Percentiles rank a stretch among this genome's conserved stretches.
Conservation (phyloP, 2,113 vertebrate genomes). For the Scortum barcoo region DNA sequence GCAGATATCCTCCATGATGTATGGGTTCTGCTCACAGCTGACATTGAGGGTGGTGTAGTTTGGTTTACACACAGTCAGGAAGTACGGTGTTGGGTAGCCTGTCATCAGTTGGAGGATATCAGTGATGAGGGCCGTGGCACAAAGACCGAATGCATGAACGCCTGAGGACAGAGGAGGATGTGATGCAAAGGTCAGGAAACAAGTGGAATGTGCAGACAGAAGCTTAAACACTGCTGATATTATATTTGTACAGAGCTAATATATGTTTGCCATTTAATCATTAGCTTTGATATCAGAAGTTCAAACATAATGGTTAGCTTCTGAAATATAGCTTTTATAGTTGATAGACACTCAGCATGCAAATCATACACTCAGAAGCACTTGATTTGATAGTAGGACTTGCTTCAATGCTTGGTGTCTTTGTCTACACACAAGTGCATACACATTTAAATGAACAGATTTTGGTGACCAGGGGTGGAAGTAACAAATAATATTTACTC, state of each 20-base stretch:
- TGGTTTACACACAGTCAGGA: slow-evolving; percentile 98
- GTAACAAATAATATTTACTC: too few relatives aligned
- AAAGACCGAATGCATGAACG: slow-evolving; percentile 96
- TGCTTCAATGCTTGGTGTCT: neutral
- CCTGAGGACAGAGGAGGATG: slow-evolving; percentile 79
- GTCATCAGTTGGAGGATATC: slow-evolving; percentile 97
- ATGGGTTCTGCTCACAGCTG: slow-evolving; percentile 95
- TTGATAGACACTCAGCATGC: neutral
- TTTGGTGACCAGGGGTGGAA: too few relatives aligned
- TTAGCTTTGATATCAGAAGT: neutral
- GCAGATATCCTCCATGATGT: slow-evolving; percentile 96
- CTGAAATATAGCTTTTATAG: neutral
- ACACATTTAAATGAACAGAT: neutral
- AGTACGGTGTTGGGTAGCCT: slow-evolving; percentile 95
- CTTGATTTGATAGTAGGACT: neutral
- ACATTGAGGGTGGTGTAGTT: slow-evolving; percentile 95
- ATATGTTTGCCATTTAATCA: neutral
- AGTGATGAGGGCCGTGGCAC: slow-evolving; percentile 96
- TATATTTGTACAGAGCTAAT: neutral
- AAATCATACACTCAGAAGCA: neutral
- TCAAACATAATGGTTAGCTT: neutral
- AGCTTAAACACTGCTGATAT: neutral
- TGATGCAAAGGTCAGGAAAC: neutral
- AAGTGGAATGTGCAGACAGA: neutral
- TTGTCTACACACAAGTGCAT: neutral